These are phyloP conservation scores for Tuberolachnus salignus DNA, from an alignment of 2,888 invertebrate genomes.

Conservation along the genomic window DNA sequence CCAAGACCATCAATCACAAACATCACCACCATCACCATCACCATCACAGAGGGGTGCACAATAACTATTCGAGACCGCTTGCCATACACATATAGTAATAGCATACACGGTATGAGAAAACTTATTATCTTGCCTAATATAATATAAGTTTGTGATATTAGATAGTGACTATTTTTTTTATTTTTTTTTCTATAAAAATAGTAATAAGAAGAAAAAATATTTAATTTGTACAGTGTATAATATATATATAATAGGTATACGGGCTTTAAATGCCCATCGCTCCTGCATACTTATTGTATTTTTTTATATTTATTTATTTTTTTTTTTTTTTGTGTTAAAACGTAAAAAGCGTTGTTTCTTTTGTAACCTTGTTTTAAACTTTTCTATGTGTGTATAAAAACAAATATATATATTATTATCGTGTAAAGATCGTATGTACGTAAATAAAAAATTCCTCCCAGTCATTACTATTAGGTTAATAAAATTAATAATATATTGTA, in stretches of 20 bases:
- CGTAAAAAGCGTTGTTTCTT: conserved; percentile 28
- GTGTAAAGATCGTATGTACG: conserved; percentile 18
- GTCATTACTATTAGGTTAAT: conserved; percentile 53
- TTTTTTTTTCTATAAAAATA: conserved; percentile 7
- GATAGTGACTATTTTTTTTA: conserved; percentile 34
- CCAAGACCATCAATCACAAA: conserved; percentile 64
- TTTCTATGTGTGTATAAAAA: conserved; percentile 22
- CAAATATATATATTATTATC: neutral
- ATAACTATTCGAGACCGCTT: conserved; percentile 71
- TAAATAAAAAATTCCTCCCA: conserved; percentile 29
- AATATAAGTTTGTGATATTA: conserved; percentile 51
- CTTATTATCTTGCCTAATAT: conserved; percentile 42
- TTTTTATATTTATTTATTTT: neutral
- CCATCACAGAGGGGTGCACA: conserved; percentile 65
- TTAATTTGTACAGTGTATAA: conserved; percentile 37
- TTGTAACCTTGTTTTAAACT: conserved; percentile 50
- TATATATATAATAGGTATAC: neutral
- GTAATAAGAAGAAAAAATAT: too few relatives aligned
- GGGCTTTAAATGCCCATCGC: conserved; percentile 1
- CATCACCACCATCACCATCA: conserved; percentile 66
- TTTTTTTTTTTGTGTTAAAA: conserved; percentile 4
- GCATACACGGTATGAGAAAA: conserved; percentile 31
- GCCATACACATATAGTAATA: conserved; percentile 75
- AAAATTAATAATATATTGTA: neutral
- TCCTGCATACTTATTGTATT: conserved; percentile 42